Conservation (phyloP, 2,888 invertebrate genomes). For the Eucera pruinosa region DNA sequence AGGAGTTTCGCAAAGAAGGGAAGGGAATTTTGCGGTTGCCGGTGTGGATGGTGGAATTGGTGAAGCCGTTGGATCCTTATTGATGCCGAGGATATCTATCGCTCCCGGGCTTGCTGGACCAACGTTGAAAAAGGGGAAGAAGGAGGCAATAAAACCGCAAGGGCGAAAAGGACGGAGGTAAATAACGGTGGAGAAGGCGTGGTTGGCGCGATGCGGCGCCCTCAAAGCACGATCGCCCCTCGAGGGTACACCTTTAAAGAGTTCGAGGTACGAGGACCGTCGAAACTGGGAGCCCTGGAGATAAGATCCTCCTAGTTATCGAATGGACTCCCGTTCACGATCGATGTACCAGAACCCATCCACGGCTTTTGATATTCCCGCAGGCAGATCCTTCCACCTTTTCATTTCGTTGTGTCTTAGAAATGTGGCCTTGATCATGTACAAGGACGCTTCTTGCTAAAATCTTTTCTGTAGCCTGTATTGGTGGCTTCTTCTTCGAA, state of each 20-base stretch:
- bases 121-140: constrained; percentile 66
- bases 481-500: constrained; percentile 32
- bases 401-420: constrained; percentile 48
- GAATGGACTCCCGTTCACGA: constrained; percentile 78
- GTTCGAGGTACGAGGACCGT: constrained; percentile 71
- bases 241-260: constrained; percentile 73
- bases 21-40: constrained; percentile 22
- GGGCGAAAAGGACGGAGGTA: constrained; percentile 77
- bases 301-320: constrained; percentile 83
- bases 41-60: constrained; percentile 40
- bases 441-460: constrained; percentile 60
- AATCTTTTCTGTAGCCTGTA: constrained; percentile 6
- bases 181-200: constrained; percentile 80
- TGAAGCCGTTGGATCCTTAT: constrained; percentile 70
- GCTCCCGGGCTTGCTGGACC: constrained; percentile 78
- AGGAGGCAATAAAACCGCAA: constrained; percentile 74
- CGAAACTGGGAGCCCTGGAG: constrained; percentile 81
- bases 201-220: constrained; percentile 80
- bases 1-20: background rate
- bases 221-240: constrained; percentile 78
- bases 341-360: constrained; percentile 68
- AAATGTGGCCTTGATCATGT: constrained; percentile 62
- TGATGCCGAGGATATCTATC: constrained; percentile 76
- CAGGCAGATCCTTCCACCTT: constrained; percentile 60
- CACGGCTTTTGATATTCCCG: constrained; percentile 65